Conservation (phyloP, 2,113 vertebrate species). For the Chionodraco myersi region DNA sequence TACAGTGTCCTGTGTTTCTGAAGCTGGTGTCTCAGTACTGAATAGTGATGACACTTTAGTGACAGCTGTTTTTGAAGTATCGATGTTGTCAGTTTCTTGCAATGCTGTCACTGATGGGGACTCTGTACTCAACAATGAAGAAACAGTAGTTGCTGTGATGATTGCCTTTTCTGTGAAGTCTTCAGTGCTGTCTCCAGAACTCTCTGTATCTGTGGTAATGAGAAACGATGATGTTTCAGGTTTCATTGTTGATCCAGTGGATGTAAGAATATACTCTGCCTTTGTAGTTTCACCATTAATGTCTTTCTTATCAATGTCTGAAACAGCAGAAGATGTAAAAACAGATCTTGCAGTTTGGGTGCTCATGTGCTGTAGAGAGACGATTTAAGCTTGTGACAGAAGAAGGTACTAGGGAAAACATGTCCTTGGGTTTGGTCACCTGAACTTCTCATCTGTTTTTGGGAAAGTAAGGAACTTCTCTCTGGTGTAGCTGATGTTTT, state of each 20-base stretch:
- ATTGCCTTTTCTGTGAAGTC: background rate
- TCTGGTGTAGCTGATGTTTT: background rate
- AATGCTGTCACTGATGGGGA: too few species aligned
- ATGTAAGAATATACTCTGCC: conserved; percentile 1
- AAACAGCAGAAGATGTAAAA: background rate
- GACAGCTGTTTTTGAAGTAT: background rate
- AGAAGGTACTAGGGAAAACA: background rate
- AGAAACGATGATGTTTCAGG: background rate
- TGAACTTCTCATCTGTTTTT: background rate
- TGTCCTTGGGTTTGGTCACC: background rate
- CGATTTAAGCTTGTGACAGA: rapidly evolving
- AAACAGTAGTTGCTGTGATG: background rate
- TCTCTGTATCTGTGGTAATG: background rate
- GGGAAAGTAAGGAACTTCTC: background rate
- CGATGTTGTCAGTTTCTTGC: background rate
- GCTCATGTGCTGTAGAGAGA: conserved; percentile 8
- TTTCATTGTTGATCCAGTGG: background rate
- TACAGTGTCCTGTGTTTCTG: background rate
- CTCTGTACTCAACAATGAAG: too few species aligned
- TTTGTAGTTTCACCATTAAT: background rate
- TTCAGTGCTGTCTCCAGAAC: background rate
- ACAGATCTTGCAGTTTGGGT: background rate
- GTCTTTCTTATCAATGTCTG: background rate
- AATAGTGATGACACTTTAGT: background rate
- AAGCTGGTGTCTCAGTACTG: conserved; percentile 5